Base-by-base conservation (phyloP, 1,140 invertebrate species). In the Eufriesea mexicana region DNA sequence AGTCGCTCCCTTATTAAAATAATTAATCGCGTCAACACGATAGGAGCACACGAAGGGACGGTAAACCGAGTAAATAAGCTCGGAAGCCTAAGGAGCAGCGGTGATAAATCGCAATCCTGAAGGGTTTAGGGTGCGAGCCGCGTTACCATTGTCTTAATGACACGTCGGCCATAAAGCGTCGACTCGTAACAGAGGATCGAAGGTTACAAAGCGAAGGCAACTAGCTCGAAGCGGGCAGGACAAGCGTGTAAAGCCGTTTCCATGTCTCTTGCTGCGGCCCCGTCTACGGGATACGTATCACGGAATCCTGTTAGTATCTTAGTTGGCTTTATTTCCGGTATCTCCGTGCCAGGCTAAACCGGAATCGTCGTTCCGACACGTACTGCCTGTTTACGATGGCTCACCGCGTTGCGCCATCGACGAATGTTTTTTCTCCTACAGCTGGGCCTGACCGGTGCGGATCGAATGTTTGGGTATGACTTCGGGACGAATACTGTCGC, bases 271-370 rank as follows among this genome's bases (percentile, higher is more conserved):
- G 84, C 86, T 86, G 59, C 85, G 54, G 47, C 51, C 64, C 81
- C 55, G 49, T 51, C 49, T 61, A 57, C 28, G 64, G 75, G 84
- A 89, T 85, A 85, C 81, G 79, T 80, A 64, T 74, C 83, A 72
- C 55, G 51, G 77, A 72, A 88, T 88, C 79, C 78, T 79, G 79
- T 85, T 82, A 77, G 83, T 79, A 72, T 70, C 86, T 83, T 87
- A 80, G 76, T 89, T 83, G 72, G 82, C 79, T 89, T 88, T 83
- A 86, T 85, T 79, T 78, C 85, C 76, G 86, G 86, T 79, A 86
- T 87, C 85, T 84, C 71, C 42, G 79, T 47, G 16, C 20, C 28
- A 25, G 47, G 67, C 42, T 80, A 61, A 80, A 61, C 68, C 62
- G 54, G 66, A 78, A 78, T 67, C 51, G 42, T 25, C 49, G 51